Evolutionary conservation across 2,888 invertebrate species (phyloP), one percentile per base, ranked within the genome.

Genomic region (Hydraecia micacea): DNA sequence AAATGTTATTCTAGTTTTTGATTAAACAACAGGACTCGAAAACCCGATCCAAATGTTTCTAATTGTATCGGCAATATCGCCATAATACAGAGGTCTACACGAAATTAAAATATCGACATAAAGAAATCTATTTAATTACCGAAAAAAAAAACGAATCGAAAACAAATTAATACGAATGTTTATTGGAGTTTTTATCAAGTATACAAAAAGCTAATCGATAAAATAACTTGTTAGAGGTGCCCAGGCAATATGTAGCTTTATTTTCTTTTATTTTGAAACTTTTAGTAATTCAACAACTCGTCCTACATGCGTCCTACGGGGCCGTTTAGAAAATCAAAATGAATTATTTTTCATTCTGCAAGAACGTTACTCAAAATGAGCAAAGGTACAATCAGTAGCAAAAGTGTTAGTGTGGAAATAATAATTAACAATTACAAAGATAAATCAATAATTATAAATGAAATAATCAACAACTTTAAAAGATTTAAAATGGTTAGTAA

Each of bases 101-200:
- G 36, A 70, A 36, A 70, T 42, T 11, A 62, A 77, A 67, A 39
- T 25, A 2, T 15, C n/a, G 32, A 25, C 13, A n/a, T 52, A 55
- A 77, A 66, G 75, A 77, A 66, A n/a, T 7, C n/a, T n/a, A 32
- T 68, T 73, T 66, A 75, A 66, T 68, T 60, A 55, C n/a, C 39
- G 58, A 84, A 85, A 82, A 36, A 82, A 36, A 87, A 78, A 84
- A 67, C 32, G 58, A 81, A 82, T 80, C 68, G 63, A 79, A 76
- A 80, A 83, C 75, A 80, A 75, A 88, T 85, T 80, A 79, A 79
- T 68, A 80, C 75, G 75, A 81, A 82, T 85, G 85, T 87, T 79
- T 85, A 83, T 85, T 77, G 67, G 62, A 65, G 73, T 85, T 85
- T 84, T 87, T 84, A 80, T 87, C 65, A 52, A 42, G 42, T 69